Conservation (phyloP, 2,113 vertebrate genomes). For the Neogobius melanostomus region DNA sequence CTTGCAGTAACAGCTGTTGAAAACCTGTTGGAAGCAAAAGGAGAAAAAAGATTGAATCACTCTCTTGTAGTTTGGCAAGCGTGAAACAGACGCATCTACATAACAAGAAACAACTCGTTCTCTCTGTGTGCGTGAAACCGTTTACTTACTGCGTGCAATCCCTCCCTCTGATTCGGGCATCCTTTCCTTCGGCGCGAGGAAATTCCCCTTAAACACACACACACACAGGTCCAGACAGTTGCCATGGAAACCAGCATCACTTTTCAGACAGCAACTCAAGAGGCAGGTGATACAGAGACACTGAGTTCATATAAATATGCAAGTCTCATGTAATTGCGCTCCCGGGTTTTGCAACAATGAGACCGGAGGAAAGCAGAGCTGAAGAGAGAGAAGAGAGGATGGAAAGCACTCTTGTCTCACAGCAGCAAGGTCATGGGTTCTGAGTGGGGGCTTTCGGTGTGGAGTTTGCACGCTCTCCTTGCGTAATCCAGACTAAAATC, state of each 20-base stretch:
- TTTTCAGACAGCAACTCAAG: conserved; percentile 34
- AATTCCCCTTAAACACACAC: conserved; percentile 56
- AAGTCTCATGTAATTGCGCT: conserved; percentile 33
- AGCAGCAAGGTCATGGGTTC: background rate
- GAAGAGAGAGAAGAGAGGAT: conserved; percentile 1
- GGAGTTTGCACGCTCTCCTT: no score
- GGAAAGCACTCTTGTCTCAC: background rate
- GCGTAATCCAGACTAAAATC: no score
- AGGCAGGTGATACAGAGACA: conserved; percentile 3
- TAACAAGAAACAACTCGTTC: background rate
- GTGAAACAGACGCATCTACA: no score
- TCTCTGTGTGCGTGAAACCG: background rate
- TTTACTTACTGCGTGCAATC: background rate
- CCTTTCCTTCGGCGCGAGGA: conserved; percentile 45
- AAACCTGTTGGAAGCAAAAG: no score
- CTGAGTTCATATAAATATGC: conserved; percentile 47
- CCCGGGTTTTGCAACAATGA: conserved; percentile 13
- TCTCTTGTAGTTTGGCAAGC: no score
- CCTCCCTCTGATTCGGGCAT: conserved; percentile 25
- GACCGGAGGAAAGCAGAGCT: conserved; percentile 13
- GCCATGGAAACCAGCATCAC: conserved; percentile 65
- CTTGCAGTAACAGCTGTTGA: no score
- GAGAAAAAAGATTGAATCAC: no score
- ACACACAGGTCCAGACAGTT: conserved; percentile 37
- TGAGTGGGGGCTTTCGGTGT: no score